Evolutionary conservation across 2,888 invertebrate species (phyloP), one percentile per base, ranked within the genome.

Genomic region (Dasypolia templi): DNA sequence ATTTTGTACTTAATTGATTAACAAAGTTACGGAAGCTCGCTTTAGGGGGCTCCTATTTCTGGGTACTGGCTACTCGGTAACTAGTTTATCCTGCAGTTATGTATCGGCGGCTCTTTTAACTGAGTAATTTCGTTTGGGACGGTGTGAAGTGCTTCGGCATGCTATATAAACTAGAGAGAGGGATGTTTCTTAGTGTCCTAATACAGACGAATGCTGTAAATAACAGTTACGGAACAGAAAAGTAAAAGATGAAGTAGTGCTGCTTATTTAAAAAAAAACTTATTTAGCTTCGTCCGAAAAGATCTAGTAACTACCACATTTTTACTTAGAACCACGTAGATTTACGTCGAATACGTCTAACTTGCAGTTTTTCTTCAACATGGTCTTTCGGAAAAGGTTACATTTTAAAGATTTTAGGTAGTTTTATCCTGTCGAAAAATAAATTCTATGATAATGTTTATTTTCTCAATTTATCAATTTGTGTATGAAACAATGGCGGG

Each of bases 1-100:
- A 85, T 75, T 72, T 64, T 49, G 82, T 69, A 68, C 71, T 69
- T 72, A 83, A 83, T 86, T 84, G 86, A 75, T 80, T 86, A 86
- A 83, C 71, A 69, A 84, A 83, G 81, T 84, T 84, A 83, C 26
- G 53, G 46, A 53, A 65, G 83, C 64, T 73, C 71, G 75, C 72
- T 76, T 70, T 58, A 68, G 67, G 39, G 72, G 65, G 39, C 61
- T 39, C 22, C 68, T 53, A 74, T 83, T 70, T 59, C 65, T 64
- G 67, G 56, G 29, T 56, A 59, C 32, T n/a, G 66, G 62, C 29
- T 66, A 58, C 68, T 75, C n/a, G 53, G 65, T 75, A 83, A 83
- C 76, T 67, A 83, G 74, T 79, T 85, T 83, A 83, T 59, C 67
- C n/a, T 26, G 53, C 56, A 66, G 64, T 67, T 79, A 64, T 66